phyloP scores from a whole-genome alignment of 2,888 invertebrate genomes.

The Seira musarum region DNA sequence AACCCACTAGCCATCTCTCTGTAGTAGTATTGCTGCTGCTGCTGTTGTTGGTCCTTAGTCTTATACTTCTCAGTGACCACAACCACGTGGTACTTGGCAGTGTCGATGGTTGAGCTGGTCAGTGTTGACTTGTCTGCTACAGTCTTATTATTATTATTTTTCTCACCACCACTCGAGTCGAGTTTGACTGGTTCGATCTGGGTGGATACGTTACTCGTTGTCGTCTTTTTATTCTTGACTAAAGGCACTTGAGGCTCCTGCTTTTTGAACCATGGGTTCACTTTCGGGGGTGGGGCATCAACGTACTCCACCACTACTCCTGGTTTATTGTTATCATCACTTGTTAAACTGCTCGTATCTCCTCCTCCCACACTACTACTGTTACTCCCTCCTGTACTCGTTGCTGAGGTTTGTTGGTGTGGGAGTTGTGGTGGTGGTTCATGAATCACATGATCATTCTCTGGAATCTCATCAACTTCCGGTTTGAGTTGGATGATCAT shows the following conservation, averaged over 20 bases:
- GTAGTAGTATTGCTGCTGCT: conserved; percentile 11
- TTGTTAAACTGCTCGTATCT: not conserved
- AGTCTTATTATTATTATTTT: no score
- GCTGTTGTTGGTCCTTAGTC: not conserved
- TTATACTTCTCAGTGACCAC: not conserved
- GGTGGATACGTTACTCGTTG: not conserved
- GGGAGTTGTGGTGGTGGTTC: not conserved
- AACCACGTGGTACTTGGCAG: not conserved
- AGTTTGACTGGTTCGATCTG: not conserved
- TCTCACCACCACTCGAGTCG: no score
- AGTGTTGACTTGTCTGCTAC: no score
- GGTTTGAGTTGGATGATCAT: no score
- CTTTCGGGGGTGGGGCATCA: conserved; percentile 32
- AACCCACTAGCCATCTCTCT: conserved; percentile 42
- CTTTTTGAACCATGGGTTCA: conserved; percentile 34
- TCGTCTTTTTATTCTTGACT: no score
- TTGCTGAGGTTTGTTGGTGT: not conserved
- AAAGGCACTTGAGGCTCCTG: no score
- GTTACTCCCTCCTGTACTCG: not conserved
- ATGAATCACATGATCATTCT: no score
- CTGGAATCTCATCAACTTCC: no score
- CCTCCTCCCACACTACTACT: no score
- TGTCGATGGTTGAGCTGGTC: conserved; percentile 10
- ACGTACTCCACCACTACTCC: conserved; percentile 3
- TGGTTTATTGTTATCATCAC: not conserved